phyloP scores from a whole-genome alignment of 2,797 vertebrate genomes.

The Hippocampus kuda region DNA sequence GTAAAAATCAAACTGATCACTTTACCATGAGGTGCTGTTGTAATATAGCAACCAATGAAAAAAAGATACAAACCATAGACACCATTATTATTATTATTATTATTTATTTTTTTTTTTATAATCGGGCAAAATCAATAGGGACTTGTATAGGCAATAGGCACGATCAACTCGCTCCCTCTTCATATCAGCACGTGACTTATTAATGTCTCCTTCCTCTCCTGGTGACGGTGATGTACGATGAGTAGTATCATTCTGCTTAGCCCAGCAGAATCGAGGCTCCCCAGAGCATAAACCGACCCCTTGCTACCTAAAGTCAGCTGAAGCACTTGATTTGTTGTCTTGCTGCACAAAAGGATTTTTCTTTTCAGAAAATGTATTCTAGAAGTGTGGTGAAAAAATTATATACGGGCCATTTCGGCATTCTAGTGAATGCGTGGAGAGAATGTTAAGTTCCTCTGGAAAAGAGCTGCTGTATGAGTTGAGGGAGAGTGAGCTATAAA shows the following conservation, averaged over 20 bases:
- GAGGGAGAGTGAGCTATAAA: constrained; percentile 53
- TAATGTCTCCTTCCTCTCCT: constrained; percentile 34
- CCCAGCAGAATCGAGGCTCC: constrained; percentile 32
- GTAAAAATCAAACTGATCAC: no score
- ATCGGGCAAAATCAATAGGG: neutral
- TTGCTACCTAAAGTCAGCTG: neutral
- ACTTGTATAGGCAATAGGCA: no score
- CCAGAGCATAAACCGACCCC: constrained; percentile 46
- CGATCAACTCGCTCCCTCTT: neutral
- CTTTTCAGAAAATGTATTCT: neutral
- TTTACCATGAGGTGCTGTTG: no score
- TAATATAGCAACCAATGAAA: no score
- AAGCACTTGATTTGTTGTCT: neutral
- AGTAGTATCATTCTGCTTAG: constrained; percentile 40
- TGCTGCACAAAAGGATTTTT: neutral
- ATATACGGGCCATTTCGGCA: neutral
- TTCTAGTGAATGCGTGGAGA: neutral
- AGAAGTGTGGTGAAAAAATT: neutral
- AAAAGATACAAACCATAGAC: no score
- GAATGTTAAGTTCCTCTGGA: constrained; percentile 30
- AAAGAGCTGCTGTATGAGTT: constrained; percentile 32
- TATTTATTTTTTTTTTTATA: neutral
- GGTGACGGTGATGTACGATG: constrained; percentile 53
- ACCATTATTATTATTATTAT: no score
- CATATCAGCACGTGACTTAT: constrained; percentile 21